These are phyloP conservation scores for Yponomeuta plumbellus DNA, from an alignment of 2,888 invertebrate genomes.

Conservation along the genomic window DNA sequence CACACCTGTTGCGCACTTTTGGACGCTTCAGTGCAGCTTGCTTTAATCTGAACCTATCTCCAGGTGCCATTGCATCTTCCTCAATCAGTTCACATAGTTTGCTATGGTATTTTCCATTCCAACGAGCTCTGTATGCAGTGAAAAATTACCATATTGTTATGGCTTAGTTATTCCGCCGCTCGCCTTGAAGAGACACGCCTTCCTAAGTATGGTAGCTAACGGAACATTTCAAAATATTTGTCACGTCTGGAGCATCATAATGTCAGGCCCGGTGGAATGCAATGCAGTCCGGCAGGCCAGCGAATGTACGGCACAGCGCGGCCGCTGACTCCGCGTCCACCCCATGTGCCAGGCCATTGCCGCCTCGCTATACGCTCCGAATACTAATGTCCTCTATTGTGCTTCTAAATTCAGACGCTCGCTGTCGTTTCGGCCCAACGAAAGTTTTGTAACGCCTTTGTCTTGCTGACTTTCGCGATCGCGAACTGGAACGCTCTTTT, in stretches of 20 bases:
- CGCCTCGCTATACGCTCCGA: conserved; percentile 43
- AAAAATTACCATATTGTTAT: conserved; percentile 7
- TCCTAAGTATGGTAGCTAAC: conserved; percentile 42
- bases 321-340: conserved; percentile 69
- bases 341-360: conserved; percentile 49
- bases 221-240: conserved; percentile 47
- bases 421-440: conserved; percentile 44
- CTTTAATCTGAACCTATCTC: not conserved
- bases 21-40: conserved; percentile 15
- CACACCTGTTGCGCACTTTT: conserved; percentile 42
- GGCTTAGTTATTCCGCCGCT: conserved; percentile 18
- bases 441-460: conserved; percentile 67
- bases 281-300: conserved; percentile 39
- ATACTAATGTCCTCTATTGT: conserved; percentile 67
- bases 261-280: conserved; percentile 51
- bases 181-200: conserved; percentile 29
- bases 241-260: conserved; percentile 59
- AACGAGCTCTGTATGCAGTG: not conserved
- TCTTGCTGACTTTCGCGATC: conserved; percentile 62
- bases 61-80: not conserved
- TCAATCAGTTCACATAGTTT: not conserved
- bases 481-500: conserved; percentile 54
- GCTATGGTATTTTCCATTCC: not conserved
- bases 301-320: conserved; percentile 66
- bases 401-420: conserved; percentile 44